These are phyloP conservation scores for Perodicticus potto DNA, from an alignment of 2,797 vertebrate species.

Conservation along the genomic window DNA sequence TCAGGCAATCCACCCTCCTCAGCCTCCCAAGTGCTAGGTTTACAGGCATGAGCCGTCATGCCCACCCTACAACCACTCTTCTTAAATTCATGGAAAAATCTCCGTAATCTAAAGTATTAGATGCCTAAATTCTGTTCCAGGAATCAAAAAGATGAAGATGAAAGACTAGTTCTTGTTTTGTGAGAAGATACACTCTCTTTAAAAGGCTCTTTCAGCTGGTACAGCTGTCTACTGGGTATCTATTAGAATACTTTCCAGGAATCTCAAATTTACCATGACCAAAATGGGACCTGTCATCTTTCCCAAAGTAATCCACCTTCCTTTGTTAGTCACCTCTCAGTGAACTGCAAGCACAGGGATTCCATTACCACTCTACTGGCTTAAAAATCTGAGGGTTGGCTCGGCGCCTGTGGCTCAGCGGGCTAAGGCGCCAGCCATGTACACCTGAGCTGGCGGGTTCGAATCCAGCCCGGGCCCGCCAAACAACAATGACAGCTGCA, in stretches of 20 bases:
- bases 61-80: background rate
- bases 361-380: background rate
- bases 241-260: background rate
- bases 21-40: no score
- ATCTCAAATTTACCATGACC: background rate
- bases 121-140: slow-evolving; percentile 11
- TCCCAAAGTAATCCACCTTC: background rate
- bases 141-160: background rate
- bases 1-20: no score
- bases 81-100: slow-evolving; percentile 53
- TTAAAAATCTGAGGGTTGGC: slow-evolving; percentile 3
- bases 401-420: no score
- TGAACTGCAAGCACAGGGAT: background rate
- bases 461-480: no score
- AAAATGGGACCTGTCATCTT: background rate
- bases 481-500: no score
- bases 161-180: background rate
- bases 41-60: no score
- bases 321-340: background rate
- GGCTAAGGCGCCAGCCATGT: no score
- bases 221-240: background rate
- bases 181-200: background rate
- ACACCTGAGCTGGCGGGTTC: no score
- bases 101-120: slow-evolving; percentile 31
- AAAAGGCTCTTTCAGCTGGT: background rate